Conservation (phyloP, 2,888 invertebrate genomes). For the Amiota mariae region DNA sequence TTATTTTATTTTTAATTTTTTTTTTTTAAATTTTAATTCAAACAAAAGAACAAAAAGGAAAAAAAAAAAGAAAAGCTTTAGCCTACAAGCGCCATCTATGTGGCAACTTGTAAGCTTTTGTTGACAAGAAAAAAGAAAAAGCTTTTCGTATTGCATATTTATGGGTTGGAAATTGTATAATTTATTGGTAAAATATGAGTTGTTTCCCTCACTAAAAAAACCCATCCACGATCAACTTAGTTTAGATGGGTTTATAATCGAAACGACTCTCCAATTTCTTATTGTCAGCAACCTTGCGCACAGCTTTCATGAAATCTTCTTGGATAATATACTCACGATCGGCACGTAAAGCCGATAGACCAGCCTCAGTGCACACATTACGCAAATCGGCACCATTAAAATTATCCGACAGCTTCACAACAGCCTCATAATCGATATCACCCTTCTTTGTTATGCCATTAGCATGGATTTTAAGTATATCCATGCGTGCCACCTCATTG, state of each 20-base stretch:
- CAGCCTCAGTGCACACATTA: slow-evolving; percentile 99
- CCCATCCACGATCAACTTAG: background rate
- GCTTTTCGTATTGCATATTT: background rate
- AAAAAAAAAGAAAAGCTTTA: too few relatives aligned
- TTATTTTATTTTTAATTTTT: too few relatives aligned
- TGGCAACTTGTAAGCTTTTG: too few relatives aligned
- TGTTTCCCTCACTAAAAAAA: too few relatives aligned
- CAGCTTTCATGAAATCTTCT: slow-evolving; percentile 99
- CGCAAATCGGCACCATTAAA: slow-evolving; percentile 99
- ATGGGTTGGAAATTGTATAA: background rate
- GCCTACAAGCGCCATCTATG: too few relatives aligned
- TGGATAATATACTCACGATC: slow-evolving; percentile 96
- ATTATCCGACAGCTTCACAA: slow-evolving; percentile 96
- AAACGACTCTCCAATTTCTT: slow-evolving; percentile 98
- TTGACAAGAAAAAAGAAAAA: too few relatives aligned
- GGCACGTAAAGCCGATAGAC: slow-evolving; percentile 86
- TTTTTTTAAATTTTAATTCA: too few relatives aligned
- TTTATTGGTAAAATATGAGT: too few relatives aligned
- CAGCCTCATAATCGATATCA: slow-evolving; percentile 98
- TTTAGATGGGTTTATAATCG: slow-evolving; percentile 97
- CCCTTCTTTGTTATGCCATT: slow-evolving; percentile 96
- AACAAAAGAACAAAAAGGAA: too few relatives aligned
- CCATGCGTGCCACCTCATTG: slow-evolving; percentile 94
- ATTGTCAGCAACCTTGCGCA: slow-evolving; percentile 97
- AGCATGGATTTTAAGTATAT: slow-evolving; percentile 98